Evolutionary conservation across 1,140 invertebrate genomes (phyloP).

Genomic region (Drosophila saltans): DNA sequence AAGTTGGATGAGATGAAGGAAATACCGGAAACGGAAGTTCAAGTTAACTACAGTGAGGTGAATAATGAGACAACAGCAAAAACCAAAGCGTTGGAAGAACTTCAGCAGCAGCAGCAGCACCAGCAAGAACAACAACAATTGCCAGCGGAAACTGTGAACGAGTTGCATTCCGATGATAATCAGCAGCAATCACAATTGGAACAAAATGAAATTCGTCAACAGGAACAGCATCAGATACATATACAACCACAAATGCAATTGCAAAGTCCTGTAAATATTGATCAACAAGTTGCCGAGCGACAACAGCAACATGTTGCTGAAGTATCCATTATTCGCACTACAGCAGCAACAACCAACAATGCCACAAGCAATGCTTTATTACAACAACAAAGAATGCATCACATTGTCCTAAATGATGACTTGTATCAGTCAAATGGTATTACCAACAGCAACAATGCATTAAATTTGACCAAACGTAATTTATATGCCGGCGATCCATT

Average conservation of each 20-base stretch:
- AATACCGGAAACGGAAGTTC: neutral
- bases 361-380: neutral
- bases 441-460: conserved; percentile 27
- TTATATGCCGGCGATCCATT: neutral
- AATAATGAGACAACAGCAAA: neutral
- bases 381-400: conserved; percentile 34
- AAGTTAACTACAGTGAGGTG: conserved; percentile 15
- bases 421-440: neutral
- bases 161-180: neutral
- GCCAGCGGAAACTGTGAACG: neutral
- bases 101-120: neutral
- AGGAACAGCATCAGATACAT: conserved; percentile 12
- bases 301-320: neutral
- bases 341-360: neutral
- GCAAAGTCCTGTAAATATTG: neutral
- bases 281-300: conserved; percentile 1
- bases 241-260: neutral
- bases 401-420: neutral
- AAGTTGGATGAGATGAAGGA: conserved; percentile 1
- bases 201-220: neutral
- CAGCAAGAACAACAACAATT: neutral
- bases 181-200: neutral
- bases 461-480: conserved; percentile 29
- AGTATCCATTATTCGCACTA: neutral
- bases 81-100: neutral